Evolutionary conservation across 1,140 invertebrate genomes (phyloP).

Genomic region (Drosophila lowei): DNA sequence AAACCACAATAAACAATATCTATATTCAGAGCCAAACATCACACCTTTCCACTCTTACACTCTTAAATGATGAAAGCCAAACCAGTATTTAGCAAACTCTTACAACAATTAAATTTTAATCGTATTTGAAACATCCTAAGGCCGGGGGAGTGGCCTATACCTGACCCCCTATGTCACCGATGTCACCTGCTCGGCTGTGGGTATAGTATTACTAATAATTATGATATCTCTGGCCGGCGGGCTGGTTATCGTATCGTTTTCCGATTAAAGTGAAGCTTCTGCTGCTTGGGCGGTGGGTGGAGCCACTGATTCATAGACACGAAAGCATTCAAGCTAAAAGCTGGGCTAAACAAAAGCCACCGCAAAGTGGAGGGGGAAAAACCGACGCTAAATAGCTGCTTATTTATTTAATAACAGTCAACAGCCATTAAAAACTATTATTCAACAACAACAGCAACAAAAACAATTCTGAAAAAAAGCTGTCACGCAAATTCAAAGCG

Average conservation of each 20-base stretch:
- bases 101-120: no score
- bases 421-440: slow-evolving; percentile 70
- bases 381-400: slow-evolving; percentile 59
- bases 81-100: no score
- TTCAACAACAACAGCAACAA: slow-evolving; percentile 55
- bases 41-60: no score
- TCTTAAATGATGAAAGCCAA: no score
- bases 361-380: slow-evolving; percentile 8
- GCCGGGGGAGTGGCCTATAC: no score
- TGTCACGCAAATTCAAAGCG: slow-evolving; percentile 49
- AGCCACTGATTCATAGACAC: slow-evolving; percentile 15
- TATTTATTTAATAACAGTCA: slow-evolving; percentile 76
- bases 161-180: no score
- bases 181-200: no score
- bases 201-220: no score
- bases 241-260: slow-evolving; percentile 4
- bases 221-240: neutral
- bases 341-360: slow-evolving; percentile 26
- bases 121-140: no score
- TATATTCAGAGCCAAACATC: no score
- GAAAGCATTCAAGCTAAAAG: slow-evolving; percentile 30
- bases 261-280: slow-evolving; percentile 14
- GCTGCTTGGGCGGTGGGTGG: no score
- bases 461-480: slow-evolving; percentile 38
- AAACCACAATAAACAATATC: no score